A percentile compares a stretch with the other conserved stretches of the same genome.
Evolutionary conservation across 2,888 invertebrate genomes (phyloP).

Genomic region (Sphaerophoria taeniata): DNA sequence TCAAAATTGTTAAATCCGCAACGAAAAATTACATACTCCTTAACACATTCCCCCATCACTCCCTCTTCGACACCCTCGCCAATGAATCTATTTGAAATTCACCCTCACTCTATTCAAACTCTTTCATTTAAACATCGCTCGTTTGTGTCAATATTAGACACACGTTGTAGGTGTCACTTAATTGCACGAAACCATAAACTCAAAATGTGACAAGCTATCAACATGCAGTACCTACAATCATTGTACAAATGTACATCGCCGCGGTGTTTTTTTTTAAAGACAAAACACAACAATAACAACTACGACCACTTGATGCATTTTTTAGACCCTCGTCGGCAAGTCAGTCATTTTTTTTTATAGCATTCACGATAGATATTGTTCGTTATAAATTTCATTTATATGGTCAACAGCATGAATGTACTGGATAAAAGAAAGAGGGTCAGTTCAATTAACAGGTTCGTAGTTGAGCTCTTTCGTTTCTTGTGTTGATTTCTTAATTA

Average conservation of each 20-base stretch:
- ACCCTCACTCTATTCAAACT: slow-evolving; percentile 2
- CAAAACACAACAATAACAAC: background rate
- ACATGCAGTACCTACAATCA: slow-evolving; percentile 12
- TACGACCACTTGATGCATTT: slow-evolving; percentile 42
- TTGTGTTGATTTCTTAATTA: slow-evolving; percentile 1
- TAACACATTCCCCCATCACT: background rate
- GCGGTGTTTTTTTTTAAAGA: background rate
- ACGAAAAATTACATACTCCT: slow-evolving; percentile 2
- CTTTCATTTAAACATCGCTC: slow-evolving; percentile 15
- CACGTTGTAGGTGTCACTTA: slow-evolving; percentile 69
- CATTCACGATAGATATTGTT: background rate
- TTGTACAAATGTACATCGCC: slow-evolving; percentile 2
- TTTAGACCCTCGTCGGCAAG: slow-evolving; percentile 38
- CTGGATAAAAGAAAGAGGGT: slow-evolving; percentile 48
- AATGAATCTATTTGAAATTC: background rate
- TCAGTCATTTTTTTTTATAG: background rate
- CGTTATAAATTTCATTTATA: slow-evolving; percentile 28
- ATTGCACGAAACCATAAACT: slow-evolving; percentile 72
- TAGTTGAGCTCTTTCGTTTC: slow-evolving; percentile 45
- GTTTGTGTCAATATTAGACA: slow-evolving; percentile 12
- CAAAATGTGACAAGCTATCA: slow-evolving; percentile 71
- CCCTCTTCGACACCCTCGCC: background rate
- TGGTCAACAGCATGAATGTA: slow-evolving; percentile 48
- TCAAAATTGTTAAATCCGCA: slow-evolving; percentile 56
- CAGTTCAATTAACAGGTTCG: slow-evolving; percentile 52